phyloP scores from a whole-genome alignment of 2,888 invertebrate species.

The Bursaphelenchus okinawaensis region DNA sequence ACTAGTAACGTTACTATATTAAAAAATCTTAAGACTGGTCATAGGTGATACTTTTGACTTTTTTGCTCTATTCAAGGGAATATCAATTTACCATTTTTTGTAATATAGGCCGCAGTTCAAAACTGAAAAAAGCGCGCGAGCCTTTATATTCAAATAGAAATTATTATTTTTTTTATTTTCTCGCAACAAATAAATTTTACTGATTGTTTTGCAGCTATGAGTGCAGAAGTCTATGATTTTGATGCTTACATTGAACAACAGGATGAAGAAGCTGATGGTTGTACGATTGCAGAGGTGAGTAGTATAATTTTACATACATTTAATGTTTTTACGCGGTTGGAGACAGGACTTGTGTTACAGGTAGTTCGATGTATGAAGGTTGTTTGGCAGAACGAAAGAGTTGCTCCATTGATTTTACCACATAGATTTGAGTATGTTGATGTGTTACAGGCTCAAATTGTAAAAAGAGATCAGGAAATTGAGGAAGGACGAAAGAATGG shows the following conservation, averaged over 20 bases:
- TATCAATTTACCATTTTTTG: conserved; percentile 7
- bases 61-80: not conserved
- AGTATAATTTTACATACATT: not conserved
- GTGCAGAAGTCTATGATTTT: too few relatives aligned
- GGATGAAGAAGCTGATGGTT: conserved; percentile 11
- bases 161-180: too few relatives aligned
- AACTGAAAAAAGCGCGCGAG: too few relatives aligned
- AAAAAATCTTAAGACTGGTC: too few relatives aligned
- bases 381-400: conserved; percentile 38
- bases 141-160: too few relatives aligned
- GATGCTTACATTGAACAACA: conserved; percentile 2
- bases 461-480: conserved; percentile 32
- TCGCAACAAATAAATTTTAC: too few relatives aligned
- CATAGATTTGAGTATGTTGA: conserved; percentile 36
- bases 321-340: too few relatives aligned
- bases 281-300: not conserved
- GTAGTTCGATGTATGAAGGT: conserved; percentile 30
- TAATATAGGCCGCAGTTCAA: not conserved
- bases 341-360: too few relatives aligned
- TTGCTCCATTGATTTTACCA: conserved; percentile 39
- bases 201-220: too few relatives aligned
- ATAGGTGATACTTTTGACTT: not conserved
- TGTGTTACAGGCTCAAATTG: conserved; percentile 38
- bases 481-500: conserved; percentile 20
- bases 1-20: too few relatives aligned